Evolutionary conservation across 2,797 vertebrate genomes (phyloP).

Genomic region (Sebastes taczanowskii): DNA sequence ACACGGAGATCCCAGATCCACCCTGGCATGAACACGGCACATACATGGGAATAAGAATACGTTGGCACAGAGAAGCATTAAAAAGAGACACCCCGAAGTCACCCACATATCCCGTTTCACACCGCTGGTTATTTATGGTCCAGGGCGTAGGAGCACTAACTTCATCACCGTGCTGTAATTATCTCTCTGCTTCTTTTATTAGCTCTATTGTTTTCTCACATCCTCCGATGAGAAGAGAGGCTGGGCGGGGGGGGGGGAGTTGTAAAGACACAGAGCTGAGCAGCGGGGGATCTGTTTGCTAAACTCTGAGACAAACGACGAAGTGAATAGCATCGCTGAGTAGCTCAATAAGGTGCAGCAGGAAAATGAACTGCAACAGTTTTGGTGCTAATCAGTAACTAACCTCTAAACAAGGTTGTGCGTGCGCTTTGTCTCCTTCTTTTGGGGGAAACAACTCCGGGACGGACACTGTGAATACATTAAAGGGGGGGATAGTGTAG

Average conservation of each 20-base stretch:
- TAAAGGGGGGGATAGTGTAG: constrained; percentile 53
- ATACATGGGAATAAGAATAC: constrained; percentile 48
- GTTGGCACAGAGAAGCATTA: constrained; percentile 38
- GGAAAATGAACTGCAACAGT: constrained; percentile 76
- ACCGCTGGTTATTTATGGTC: constrained; percentile 51
- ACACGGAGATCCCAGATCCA: constrained; percentile 65
- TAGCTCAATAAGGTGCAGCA: constrained; percentile 71
- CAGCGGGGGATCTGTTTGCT: constrained; percentile 73
- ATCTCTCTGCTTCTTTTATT: constrained; percentile 71
- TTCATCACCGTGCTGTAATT: constrained; percentile 59
- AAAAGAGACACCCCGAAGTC: constrained; percentile 32
- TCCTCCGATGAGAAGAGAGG: constrained; percentile 64
- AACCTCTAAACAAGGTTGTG: constrained; percentile 69
- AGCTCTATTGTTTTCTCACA: constrained; percentile 75
- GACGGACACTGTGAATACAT: constrained; percentile 57
- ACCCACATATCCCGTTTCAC: constrained; percentile 60
- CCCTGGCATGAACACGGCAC: constrained; percentile 52
- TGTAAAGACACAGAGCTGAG: constrained; percentile 72
- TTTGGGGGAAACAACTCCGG: constrained; percentile 45
- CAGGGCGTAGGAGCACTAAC: constrained; percentile 46
- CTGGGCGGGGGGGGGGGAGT: constrained; percentile 6
- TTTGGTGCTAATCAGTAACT: constrained; percentile 75
- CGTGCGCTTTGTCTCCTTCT: constrained; percentile 53
- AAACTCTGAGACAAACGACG: constrained; percentile 67
- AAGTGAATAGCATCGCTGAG: constrained; percentile 65